These are phyloP conservation scores for Lophius americanus DNA, from an alignment of 2,797 vertebrate species.

Conservation along the genomic window DNA sequence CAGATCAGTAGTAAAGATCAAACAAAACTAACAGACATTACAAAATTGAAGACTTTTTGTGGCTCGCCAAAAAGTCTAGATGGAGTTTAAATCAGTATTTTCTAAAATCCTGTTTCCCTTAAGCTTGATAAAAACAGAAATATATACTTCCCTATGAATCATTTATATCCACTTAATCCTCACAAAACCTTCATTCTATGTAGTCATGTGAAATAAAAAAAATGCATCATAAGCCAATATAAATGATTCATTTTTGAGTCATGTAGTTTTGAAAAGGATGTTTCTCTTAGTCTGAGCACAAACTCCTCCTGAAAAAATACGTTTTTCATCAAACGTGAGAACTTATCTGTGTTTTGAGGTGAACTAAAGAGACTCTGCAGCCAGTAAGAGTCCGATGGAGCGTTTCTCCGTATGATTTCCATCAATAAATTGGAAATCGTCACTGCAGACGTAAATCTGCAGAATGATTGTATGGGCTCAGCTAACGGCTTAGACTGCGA, in stretches of 20 bases:
- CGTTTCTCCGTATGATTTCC: too few species aligned
- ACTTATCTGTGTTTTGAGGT: neutral
- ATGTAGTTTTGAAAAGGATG: neutral
- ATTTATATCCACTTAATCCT: neutral
- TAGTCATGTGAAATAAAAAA: neutral
- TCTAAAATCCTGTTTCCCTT: neutral
- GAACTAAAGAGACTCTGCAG: neutral
- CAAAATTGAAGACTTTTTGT: neutral
- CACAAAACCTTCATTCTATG: neutral
- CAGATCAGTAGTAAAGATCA: too few species aligned
- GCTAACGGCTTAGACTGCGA: constrained; percentile 10
- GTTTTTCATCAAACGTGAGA: constrained; percentile 36
- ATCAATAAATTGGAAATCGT: neutral
- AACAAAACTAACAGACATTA: neutral
- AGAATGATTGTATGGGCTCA: constrained; percentile 14
- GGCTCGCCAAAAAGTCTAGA: neutral
- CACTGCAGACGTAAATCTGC: constrained; percentile 27
- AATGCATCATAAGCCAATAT: neutral
- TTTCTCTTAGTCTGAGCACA: neutral
- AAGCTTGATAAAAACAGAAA: neutral
- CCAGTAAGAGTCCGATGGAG: neutral
- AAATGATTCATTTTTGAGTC: neutral
- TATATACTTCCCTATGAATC: too few species aligned
- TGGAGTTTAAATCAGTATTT: neutral
- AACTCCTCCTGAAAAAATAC: constrained; percentile 24